These are phyloP conservation scores for Drosophila tropicalis DNA, from an alignment of 1,140 invertebrate species.

Conservation along the genomic window DNA sequence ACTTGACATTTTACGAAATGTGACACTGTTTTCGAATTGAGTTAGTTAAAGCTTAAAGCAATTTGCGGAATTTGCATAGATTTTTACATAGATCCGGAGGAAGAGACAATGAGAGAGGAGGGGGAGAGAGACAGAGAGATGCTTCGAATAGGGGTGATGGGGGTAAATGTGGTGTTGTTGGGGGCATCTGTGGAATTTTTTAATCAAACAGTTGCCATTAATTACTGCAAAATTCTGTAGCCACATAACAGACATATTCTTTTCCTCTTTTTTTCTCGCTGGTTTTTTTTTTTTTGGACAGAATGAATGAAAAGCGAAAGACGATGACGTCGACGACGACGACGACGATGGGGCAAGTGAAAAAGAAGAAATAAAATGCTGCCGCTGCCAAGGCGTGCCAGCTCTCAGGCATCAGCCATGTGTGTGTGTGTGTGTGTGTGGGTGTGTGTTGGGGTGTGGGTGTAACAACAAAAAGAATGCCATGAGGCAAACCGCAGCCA, in stretches of 20 bases:
- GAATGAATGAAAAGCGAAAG: slow-evolving; percentile 72
- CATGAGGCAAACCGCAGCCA: slow-evolving; percentile 56
- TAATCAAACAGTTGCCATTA: slow-evolving; percentile 82
- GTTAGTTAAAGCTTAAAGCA: slow-evolving; percentile 22
- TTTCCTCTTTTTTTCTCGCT: neutral
- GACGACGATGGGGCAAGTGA: slow-evolving; percentile 36
- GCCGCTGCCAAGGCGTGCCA: slow-evolving; percentile 35
- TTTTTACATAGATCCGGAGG: slow-evolving; percentile 28
- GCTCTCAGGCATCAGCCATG: slow-evolving; percentile 21
- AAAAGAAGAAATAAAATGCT: slow-evolving; percentile 47
- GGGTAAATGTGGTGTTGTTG: neutral
- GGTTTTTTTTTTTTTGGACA: slow-evolving; percentile 49
- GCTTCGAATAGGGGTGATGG: neutral
- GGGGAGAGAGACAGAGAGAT: neutral
- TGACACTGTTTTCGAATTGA: neutral
- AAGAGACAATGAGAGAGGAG: neutral
- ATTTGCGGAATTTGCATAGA: slow-evolving; percentile 65
- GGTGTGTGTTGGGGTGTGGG: slow-evolving; percentile 33
- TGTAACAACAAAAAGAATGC: slow-evolving; percentile 48
- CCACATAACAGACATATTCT: slow-evolving; percentile 79
- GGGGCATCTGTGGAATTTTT: slow-evolving; percentile 68
- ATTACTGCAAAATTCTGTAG: slow-evolving; percentile 80
- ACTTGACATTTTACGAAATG: neutral
- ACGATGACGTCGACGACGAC: slow-evolving; percentile 3
- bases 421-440: slow-evolving; percentile 19